Evolutionary conservation across 2,113 vertebrate species (phyloP), one percentile per base, ranked within the genome.

Genomic region (Oncorhynchus clarkii): DNA sequence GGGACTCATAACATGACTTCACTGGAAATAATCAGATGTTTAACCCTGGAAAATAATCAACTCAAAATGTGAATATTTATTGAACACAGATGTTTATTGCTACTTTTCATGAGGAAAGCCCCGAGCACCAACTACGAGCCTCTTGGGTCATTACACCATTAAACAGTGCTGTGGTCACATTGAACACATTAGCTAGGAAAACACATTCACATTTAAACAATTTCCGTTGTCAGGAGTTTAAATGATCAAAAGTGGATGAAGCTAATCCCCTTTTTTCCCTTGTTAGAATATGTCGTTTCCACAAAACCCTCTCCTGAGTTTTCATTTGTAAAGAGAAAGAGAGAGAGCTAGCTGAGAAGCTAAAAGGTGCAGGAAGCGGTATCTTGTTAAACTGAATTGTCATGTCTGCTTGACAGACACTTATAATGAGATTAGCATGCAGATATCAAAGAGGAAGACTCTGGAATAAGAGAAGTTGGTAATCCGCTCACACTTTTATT

Each of bases 361-460:
- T 88, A 68, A 82, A 82, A 84, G 77, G 77, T 77, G 82, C 82
- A 73, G 83, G 83, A 89, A 84, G 74, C 70, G 82, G 79, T 84
- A 83, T 87, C 84, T 90, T 86, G 88, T 89, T 91, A 88, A 90
- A 89, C 78, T 84, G 85, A 92, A 88, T 84, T 77, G 85, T 90
- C 89, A 88, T 88, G 80, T 91, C 83, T 88, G 84, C 79, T 84
- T 91, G 89, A 92, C 88, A 88, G 90, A 89, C 88, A 86, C 77
- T 88, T 89, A 85, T 88, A 91, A 92, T 91, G 87, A 91, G 91
- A 91, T 90, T 90, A 93, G 81, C 64, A 16, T 76, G 73, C 75
- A 84, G 72, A 62, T 85, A 88, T 90, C 79, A 86, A 83, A 88
- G 82, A 84, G 69, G 84, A 90, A 85, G 89, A 85, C 86, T 82